A percentile compares a stretch with the other conserved stretches of the same genome.
phyloP scores from a whole-genome alignment of 2,888 invertebrate genomes.

The Agriopis marginaria region DNA sequence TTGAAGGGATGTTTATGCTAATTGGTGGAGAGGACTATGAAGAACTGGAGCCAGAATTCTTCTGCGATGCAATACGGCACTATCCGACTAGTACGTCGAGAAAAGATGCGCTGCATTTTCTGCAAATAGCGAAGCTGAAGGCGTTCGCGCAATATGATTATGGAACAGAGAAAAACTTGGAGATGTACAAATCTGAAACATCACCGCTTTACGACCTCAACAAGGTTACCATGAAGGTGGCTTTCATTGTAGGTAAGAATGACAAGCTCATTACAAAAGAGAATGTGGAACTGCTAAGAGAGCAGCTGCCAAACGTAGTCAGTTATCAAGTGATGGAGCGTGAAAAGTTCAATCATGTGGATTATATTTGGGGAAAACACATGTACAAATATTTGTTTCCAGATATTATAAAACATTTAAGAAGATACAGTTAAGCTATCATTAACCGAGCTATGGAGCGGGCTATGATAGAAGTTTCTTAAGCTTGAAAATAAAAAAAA shows the following conservation, averaged over 20 bases:
- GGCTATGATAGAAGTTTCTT: no score
- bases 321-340: conserved; percentile 50
- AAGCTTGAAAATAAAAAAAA: no score
- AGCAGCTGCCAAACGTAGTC: conserved; percentile 54
- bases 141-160: conserved; percentile 35
- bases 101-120: conserved; percentile 51
- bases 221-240: conserved; percentile 54
- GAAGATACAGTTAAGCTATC: conserved; percentile 24
- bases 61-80: conserved; percentile 48
- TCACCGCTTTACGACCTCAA: conserved; percentile 35
- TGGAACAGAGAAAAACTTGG: conserved; percentile 25
- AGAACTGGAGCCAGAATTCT: conserved; percentile 81
- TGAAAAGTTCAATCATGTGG: conserved; percentile 57
- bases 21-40: conserved; percentile 78
- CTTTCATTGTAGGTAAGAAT: conserved; percentile 78
- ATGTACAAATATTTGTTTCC: conserved; percentile 58
- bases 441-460: no score
- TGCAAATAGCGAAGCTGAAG: conserved; percentile 36
- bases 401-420: conserved; percentile 42
- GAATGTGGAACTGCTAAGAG: conserved; percentile 46
- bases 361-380: conserved; percentile 55
- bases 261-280: conserved; percentile 78
- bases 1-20: conserved; percentile 26
- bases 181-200: conserved; percentile 22
- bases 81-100: conserved; percentile 56